Evolutionary conservation across 92 coral and sea anemone species (phyloP).

Genomic region (Montipora capitata): DNA sequence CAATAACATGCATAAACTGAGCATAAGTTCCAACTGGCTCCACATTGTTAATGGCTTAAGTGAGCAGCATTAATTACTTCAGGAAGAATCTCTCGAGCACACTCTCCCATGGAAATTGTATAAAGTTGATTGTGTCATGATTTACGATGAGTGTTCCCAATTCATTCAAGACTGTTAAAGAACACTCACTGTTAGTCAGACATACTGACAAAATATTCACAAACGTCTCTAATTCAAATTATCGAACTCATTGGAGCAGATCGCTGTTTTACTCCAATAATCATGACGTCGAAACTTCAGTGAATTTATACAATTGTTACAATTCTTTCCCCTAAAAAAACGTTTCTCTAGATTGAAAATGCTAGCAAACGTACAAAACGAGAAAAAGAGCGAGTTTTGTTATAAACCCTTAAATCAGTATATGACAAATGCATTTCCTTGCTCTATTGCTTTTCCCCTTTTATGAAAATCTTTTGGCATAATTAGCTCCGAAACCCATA

Average conservation of each 20-base stretch:
- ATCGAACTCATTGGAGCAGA: background rate
- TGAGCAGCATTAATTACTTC: too few relatives aligned
- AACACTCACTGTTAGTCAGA: background rate
- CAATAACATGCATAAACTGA: too few relatives aligned
- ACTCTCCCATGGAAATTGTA: too few relatives aligned
- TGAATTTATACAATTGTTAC: too few relatives aligned
- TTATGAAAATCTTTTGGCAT: slow-evolving; percentile 10
- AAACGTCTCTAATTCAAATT: slow-evolving; percentile 10
- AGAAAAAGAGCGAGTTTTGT: background rate
- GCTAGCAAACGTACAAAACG: background rate
- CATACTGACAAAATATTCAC: slow-evolving; percentile 15
- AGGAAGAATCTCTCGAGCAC: too few relatives aligned
- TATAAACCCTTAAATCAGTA: background rate
- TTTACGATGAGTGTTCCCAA: background rate
- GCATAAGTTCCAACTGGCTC: too few relatives aligned
- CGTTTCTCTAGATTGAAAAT: background rate
- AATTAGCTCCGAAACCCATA: background rate
- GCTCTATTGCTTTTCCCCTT: slow-evolving; percentile 56
- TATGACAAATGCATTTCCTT: background rate
- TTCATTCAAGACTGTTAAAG: background rate
- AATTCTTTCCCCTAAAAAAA: background rate
- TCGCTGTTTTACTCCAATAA: background rate
- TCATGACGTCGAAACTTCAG: too few relatives aligned
- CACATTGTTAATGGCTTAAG: too few relatives aligned
- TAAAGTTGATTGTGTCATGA: too few relatives aligned